These are phyloP conservation scores for Adrianichthys oophorus DNA, from an alignment of 2,797 vertebrate species.

Conservation along the genomic window DNA sequence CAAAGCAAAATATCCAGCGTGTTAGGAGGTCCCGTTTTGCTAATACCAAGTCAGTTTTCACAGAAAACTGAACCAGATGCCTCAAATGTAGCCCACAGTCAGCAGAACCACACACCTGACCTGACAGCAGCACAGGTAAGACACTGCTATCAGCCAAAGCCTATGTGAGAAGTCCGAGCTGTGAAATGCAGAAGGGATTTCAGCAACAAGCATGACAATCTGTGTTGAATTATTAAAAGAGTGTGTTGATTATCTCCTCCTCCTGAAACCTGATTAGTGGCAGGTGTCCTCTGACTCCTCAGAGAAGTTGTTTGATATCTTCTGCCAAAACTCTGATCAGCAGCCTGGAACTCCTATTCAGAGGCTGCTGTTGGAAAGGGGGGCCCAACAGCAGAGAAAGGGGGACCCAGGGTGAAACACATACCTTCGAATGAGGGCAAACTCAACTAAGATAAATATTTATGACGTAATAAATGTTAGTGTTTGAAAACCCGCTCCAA, in stretches of 20 bases:
- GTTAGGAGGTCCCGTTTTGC: conserved; percentile 34
- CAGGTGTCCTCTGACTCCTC: conserved; percentile 37
- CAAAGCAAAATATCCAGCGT: conserved; percentile 1
- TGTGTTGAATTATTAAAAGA: conserved; percentile 77
- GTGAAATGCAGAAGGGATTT: conserved; percentile 73
- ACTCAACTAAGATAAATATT: too few species aligned
- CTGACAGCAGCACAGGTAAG: conserved; percentile 61
- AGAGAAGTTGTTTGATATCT: conserved; percentile 26
- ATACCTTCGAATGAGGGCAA: too few species aligned
- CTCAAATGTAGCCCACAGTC: not conserved
- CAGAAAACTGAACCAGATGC: conserved; percentile 2
- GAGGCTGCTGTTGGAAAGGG: not conserved
- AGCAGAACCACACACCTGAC: conserved; percentile 41
- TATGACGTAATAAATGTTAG: too few species aligned
- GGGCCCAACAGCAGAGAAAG: not conserved
- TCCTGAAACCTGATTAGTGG: conserved; percentile 61
- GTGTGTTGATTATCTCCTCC: conserved; percentile 59
- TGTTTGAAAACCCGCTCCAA: too few species aligned
- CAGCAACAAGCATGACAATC: conserved; percentile 43
- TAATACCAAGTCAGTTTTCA: not conserved
- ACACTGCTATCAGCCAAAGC: conserved; percentile 22
- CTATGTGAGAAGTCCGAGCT: conserved; percentile 67
- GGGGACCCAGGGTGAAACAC: too few species aligned
- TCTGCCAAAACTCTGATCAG: not conserved
- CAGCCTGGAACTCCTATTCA: not conserved